A percentile compares a stretch with the other conserved stretches of the same genome.
phyloP scores from a whole-genome alignment of 2,113 vertebrate species.

The Verasper variegatus region DNA sequence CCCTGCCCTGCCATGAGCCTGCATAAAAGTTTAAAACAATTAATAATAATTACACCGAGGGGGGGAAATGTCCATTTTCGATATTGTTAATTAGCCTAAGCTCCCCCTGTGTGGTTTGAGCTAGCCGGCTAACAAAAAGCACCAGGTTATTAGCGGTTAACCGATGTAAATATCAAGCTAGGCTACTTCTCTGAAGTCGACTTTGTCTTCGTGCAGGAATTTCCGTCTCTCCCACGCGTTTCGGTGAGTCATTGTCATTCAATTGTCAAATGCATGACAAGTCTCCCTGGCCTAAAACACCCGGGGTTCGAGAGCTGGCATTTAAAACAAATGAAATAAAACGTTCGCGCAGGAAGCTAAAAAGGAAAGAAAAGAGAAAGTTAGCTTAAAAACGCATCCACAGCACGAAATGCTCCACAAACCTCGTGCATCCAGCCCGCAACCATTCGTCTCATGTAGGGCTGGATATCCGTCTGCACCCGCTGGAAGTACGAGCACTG shows the following conservation, averaged over 20 bases:
- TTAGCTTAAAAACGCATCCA: constrained; percentile 16
- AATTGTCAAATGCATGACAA: constrained; percentile 62
- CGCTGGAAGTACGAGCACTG: constrained; percentile 92
- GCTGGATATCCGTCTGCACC: constrained; percentile 94
- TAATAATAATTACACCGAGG: constrained; percentile 81
- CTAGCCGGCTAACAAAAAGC: constrained; percentile 7
- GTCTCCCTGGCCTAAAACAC: constrained; percentile 3
- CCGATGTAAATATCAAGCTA: constrained; percentile 70
- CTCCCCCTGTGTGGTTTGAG: constrained; percentile 45
- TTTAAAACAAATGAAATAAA: neutral
- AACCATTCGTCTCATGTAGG: constrained; percentile 94
- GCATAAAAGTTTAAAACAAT: constrained; percentile 81
- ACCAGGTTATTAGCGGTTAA: constrained; percentile 36
- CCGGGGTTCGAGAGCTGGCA: neutral
- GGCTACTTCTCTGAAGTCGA: constrained; percentile 63
- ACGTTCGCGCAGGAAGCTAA: constrained; percentile 6
- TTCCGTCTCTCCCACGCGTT: constrained; percentile 81
- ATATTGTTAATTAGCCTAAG: constrained; percentile 83
- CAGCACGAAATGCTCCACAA: constrained; percentile 58
- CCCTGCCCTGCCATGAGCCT: neutral
- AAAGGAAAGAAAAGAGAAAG: neutral
- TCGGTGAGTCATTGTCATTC: constrained; percentile 73
- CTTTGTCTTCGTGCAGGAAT: constrained; percentile 71
- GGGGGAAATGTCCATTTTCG: constrained; percentile 56
- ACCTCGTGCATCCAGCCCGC: constrained; percentile 98